Evolutionary conservation across 2,888 invertebrate genomes (phyloP).

Genomic region (Acleris sparsana): DNA sequence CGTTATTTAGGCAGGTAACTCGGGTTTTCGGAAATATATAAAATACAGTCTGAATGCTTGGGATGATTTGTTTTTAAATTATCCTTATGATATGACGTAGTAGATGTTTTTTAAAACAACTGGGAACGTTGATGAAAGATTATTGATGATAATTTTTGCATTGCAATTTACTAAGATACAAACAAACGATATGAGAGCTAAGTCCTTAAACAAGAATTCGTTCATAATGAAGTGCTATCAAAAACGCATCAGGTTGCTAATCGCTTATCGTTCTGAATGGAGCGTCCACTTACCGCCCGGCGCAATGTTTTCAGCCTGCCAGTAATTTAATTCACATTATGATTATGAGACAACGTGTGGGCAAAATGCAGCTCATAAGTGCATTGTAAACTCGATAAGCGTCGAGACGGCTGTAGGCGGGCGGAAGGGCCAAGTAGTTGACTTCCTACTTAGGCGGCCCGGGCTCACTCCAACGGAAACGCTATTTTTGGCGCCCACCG

Average conservation of each 20-base stretch:
- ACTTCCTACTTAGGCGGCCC: constrained; percentile 80
- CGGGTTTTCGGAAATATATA: constrained; percentile 21
- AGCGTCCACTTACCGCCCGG: constrained; percentile 28
- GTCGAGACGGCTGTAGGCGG: constrained; percentile 79
- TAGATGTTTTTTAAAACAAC: too few relatives aligned
- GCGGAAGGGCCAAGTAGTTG: constrained; percentile 75
- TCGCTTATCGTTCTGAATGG: constrained; percentile 33
- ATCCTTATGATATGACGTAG: neutral
- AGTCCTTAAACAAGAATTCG: constrained; percentile 2
- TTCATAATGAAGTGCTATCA: constrained; percentile 9
- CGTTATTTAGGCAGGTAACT: constrained; percentile 12
- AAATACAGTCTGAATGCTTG: constrained; percentile 20
- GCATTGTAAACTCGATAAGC: constrained; percentile 80
- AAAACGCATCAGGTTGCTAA: constrained; percentile 20
- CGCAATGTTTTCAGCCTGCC: constrained; percentile 58
- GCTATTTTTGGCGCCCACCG: constrained; percentile 82
- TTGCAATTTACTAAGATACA: too few relatives aligned
- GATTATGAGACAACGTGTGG: constrained; percentile 75
- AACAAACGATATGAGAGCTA: neutral
- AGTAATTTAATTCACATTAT: constrained; percentile 74
- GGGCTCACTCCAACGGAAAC: constrained; percentile 69
- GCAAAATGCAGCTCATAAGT: constrained; percentile 75
- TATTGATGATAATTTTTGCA: neutral
- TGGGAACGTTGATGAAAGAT: too few relatives aligned
- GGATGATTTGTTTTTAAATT: constrained; percentile 17